Percentiles rank a stretch among this genome's conserved stretches.
These are phyloP conservation scores for Otocyon megalotis DNA, from an alignment of 2,113 vertebrate genomes.

Conservation along the genomic window DNA sequence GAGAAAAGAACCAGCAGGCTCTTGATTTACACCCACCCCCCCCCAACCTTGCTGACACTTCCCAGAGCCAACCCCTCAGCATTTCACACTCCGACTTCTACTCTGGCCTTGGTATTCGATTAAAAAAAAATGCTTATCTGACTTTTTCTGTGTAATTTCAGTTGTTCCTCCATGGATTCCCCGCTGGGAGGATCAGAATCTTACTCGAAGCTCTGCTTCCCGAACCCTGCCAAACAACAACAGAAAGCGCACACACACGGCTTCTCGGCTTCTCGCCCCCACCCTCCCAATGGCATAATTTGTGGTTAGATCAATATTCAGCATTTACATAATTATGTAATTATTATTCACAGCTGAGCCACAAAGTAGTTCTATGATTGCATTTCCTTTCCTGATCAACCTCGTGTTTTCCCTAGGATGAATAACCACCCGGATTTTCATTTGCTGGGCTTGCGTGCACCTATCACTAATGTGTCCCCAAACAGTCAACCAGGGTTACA, in stretches of 20 bases:
- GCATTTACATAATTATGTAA: conserved; percentile 74
- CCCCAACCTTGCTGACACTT: fast-evolving
- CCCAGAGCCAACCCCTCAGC: fast-evolving
- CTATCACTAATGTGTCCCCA: fast-evolving
- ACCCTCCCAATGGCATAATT: conserved; percentile 47
- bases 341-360: conserved; percentile 81
- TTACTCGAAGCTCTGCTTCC: not conserved
- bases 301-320: conserved; percentile 68
- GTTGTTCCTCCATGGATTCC: not conserved
- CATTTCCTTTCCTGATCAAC: conserved; percentile 61
- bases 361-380: conserved; percentile 43
- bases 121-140: not conserved
- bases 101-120: not conserved
- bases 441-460: fast-evolving
- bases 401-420: not conserved
- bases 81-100: fast-evolving
- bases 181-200: not conserved
- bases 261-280: not conserved
- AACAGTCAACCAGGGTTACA: not conserved
- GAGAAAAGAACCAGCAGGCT: fast-evolving
- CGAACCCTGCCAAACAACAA: not conserved
- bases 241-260: not conserved
- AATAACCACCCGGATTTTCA: not conserved
- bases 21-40: no score
- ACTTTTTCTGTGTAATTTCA: not conserved